A percentile compares a stretch with the other conserved stretches of the same genome.
Conservation (phyloP, 2,113 vertebrate species). For the Pygoscelis adeliae region DNA sequence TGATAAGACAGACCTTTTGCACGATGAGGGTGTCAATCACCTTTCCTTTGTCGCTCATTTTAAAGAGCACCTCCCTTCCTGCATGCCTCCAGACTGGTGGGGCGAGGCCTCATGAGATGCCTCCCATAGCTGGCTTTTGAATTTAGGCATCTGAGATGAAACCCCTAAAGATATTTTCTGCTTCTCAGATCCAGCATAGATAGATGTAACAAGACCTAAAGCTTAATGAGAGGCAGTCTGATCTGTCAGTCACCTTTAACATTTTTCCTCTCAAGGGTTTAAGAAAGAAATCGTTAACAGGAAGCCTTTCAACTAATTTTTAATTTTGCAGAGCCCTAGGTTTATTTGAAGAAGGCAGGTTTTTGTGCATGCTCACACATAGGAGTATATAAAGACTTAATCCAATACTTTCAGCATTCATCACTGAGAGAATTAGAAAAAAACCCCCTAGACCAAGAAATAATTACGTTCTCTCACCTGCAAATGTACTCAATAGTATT, state of each 20-base stretch:
- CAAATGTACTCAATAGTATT: not conserved
- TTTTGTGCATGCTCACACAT: not conserved
- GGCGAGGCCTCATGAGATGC: not conserved
- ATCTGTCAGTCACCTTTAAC: not conserved
- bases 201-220: not conserved
- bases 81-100: not conserved
- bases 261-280: not conserved
- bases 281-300: not conserved
- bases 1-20: not conserved
- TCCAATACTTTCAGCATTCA: not conserved
- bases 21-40: not conserved
- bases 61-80: not conserved
- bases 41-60: accelerated
- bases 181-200: not conserved
- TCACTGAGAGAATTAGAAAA: not conserved
- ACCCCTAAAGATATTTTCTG: not conserved
- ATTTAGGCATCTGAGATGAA: not conserved
- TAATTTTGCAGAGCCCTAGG: not conserved
- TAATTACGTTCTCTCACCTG: not conserved
- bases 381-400: not conserved
- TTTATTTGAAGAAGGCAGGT: not conserved
- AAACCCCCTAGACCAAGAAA: not conserved
- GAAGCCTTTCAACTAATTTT: not conserved
- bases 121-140: not conserved
- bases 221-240: not conserved